These are phyloP conservation scores for Porphyrio hochstetteri DNA, from an alignment of 2,113 vertebrate genomes.

Conservation along the genomic window DNA sequence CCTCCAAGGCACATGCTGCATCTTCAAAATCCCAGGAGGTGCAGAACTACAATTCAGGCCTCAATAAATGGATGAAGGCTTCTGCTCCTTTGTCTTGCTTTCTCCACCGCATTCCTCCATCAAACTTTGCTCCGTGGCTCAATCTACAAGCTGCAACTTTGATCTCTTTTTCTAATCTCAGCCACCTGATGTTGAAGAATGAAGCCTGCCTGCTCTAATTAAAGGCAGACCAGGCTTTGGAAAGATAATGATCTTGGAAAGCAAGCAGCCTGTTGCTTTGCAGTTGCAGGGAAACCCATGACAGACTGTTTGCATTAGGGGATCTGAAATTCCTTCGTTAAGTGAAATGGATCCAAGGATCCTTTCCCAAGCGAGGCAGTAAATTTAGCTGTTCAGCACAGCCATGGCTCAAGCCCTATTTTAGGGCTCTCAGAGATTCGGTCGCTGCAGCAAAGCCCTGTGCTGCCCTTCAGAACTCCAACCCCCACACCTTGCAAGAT, in stretches of 20 bases:
- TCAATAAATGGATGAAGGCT: not conserved
- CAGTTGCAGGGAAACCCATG: not conserved
- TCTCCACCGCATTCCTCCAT: not conserved
- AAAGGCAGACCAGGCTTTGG: not conserved
- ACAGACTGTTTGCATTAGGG: not conserved
- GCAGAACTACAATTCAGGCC: not conserved
- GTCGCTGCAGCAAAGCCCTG: not conserved
- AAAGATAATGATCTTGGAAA: not conserved
- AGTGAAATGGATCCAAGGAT: not conserved
- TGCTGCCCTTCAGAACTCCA: not conserved
- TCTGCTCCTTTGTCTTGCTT: not conserved
- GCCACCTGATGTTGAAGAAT: not conserved
- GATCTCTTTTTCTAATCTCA: not conserved
- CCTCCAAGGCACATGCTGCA: not conserved
- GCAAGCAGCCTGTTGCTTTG: not conserved
- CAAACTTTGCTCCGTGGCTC: not conserved
- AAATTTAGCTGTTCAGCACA: conserved; percentile 2
- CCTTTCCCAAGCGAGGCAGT: not conserved
- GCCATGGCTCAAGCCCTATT: not conserved
- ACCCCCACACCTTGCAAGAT: not conserved
- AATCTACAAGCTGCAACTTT: not conserved
- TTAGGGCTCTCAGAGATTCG: not conserved
- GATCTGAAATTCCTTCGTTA: not conserved
- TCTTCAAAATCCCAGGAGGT: not conserved
- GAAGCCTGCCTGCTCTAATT: not conserved